phyloP scores from a whole-genome alignment of 1,140 invertebrate species.

The Archivesica marissinica region DNA sequence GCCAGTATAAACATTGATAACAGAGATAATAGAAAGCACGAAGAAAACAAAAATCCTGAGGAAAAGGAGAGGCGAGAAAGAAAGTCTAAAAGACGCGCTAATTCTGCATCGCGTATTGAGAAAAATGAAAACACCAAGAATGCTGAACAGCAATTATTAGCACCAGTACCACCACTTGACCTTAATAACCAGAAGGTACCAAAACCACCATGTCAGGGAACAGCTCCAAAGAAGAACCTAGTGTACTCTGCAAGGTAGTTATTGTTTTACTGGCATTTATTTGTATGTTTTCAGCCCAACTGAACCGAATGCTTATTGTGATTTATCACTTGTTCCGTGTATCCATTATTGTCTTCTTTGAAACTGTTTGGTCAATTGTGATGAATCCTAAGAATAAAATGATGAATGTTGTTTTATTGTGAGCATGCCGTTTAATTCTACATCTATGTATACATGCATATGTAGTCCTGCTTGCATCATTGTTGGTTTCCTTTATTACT shows the following conservation, averaged over 20 bases:
- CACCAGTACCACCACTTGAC: constrained; percentile 64
- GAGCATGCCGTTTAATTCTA: no score
- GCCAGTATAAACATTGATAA: constrained; percentile 35
- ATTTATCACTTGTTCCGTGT: not conserved
- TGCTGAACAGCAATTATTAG: constrained; percentile 47
- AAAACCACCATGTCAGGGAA: constrained; percentile 69
- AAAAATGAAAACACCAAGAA: constrained; percentile 34
- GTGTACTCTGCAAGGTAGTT: constrained; percentile 75
- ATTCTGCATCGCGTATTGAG: constrained; percentile 71
- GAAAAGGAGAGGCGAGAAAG: constrained; percentile 36
- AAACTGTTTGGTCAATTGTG: no score
- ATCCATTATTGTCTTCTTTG: no score
- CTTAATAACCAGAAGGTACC: constrained; percentile 66
- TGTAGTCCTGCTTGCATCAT: no score
- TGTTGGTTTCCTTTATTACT: no score
- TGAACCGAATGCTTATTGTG: not conserved
- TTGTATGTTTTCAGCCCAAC: constrained; percentile 1
- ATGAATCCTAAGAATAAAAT: no score
- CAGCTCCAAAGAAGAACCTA: constrained; percentile 69
- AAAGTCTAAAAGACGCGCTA: constrained; percentile 64
- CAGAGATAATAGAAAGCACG: constrained; percentile 39
- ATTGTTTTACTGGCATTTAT: not conserved
- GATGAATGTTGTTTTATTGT: no score
- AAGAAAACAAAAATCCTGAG: constrained; percentile 33
- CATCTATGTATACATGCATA: no score